A percentile compares a stretch with the other conserved stretches of the same genome.
phyloP scores from a whole-genome alignment of 2,888 invertebrate species.

The Pollenia amentaria region DNA sequence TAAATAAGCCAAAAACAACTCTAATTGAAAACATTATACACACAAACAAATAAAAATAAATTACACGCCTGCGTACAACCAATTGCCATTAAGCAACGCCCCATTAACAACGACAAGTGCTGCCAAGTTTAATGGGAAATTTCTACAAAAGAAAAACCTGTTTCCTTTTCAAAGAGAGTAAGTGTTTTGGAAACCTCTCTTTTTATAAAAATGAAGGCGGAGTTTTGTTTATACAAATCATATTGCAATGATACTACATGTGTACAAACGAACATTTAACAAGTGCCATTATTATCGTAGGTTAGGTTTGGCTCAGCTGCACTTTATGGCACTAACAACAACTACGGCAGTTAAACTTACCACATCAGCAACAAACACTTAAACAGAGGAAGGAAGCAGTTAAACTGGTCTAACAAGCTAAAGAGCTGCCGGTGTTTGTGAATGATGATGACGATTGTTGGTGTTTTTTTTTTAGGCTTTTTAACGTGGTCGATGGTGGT shows the following conservation, averaged over 20 bases:
- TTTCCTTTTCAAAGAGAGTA: constrained; percentile 2
- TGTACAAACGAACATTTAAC: constrained; percentile 26
- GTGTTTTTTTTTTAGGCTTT: constrained; percentile 9
- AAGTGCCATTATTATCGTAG: constrained; percentile 81
- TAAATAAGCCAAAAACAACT: constrained; percentile 29
- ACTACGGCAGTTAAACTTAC: constrained; percentile 39
- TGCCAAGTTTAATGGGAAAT: constrained; percentile 77
- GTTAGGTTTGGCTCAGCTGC: constrained; percentile 78
- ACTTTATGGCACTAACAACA: constrained; percentile 53
- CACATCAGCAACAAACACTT: constrained; percentile 70
- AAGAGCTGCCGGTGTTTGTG: constrained; percentile 62
- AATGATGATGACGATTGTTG: constrained; percentile 33
- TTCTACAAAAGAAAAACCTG: constrained; percentile 17
- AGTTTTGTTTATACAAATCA: constrained; percentile 23
- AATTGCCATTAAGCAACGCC: constrained; percentile 71
- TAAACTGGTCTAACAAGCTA: constrained; percentile 77
- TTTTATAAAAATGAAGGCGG: constrained; percentile 31
- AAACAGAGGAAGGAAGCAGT: constrained; percentile 78
- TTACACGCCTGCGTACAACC: constrained; percentile 72
- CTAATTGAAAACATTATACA: not conserved
- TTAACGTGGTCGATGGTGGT: constrained; percentile 63
- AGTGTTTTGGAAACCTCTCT: constrained; percentile 11
- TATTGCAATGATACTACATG: constrained; percentile 37
- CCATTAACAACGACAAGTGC: constrained; percentile 76
- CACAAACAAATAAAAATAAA: constrained; percentile 8